phyloP scores from a whole-genome alignment of 1,140 invertebrate species.

The Daktulosphaira vitifoliae region DNA sequence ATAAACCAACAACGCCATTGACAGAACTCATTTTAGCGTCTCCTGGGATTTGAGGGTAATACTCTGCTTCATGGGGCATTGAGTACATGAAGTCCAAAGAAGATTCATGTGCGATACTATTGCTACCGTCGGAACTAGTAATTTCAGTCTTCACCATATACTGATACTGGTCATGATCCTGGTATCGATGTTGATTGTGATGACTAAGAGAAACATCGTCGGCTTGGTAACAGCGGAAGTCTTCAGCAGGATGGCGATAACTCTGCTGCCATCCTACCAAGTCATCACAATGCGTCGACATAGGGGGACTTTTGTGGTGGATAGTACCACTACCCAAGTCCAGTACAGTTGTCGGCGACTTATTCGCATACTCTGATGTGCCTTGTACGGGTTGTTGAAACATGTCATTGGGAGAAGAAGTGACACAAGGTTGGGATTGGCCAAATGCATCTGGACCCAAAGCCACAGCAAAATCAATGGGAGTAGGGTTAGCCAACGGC shows the following conservation, averaged over 20 bases:
- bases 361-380: constrained; percentile 42
- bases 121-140: too few species aligned
- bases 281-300: background rate
- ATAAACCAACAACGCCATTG: background rate
- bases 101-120: background rate
- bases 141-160: background rate
- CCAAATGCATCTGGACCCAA: constrained; percentile 1
- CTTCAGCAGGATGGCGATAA: background rate
- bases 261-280: background rate
- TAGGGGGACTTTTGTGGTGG: constrained; percentile 43
- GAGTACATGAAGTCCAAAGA: constrained; percentile 1
- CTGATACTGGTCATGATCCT: background rate
- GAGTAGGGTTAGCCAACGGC: background rate
- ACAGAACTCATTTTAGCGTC: background rate
- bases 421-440: constrained; percentile 45
- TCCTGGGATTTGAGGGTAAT: background rate
- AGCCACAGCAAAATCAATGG: background rate
- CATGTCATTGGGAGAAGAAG: constrained; percentile 55
- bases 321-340: constrained; percentile 58
- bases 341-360: constrained; percentile 58
- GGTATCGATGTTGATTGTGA: background rate
- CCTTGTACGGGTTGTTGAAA: constrained; percentile 63
- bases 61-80: background rate
- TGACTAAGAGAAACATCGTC: background rate
- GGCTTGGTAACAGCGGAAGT: background rate